These are phyloP conservation scores for Lophius americanus DNA, from an alignment of 2,797 vertebrate genomes.

Conservation along the genomic window DNA sequence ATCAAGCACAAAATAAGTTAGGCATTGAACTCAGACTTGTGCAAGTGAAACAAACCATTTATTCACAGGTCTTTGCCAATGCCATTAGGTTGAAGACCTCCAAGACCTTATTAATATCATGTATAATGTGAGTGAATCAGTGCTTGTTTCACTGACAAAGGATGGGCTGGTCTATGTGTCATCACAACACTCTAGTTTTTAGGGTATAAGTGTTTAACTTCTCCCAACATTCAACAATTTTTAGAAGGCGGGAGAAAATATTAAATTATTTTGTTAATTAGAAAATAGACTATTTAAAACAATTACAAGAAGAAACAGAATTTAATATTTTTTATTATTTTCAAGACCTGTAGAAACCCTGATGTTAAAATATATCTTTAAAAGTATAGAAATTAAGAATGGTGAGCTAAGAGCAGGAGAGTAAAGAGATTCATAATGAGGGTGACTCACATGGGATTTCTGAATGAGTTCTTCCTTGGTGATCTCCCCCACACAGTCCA, in stretches of 20 bases:
- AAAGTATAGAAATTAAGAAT: background rate
- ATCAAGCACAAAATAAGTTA: background rate
- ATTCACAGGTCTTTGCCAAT: background rate
- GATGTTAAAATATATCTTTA: too few relatives aligned
- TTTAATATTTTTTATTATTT: too few relatives aligned
- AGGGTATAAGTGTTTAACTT: background rate
- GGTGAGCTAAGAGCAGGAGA: background rate
- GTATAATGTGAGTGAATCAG: background rate
- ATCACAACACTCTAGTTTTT: background rate
- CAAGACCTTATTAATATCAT: background rate
- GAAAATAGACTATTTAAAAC: background rate
- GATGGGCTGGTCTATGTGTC: background rate
- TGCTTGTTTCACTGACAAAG: background rate
- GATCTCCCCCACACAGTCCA: conserved; percentile 97
- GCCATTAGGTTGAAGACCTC: background rate
- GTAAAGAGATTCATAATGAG: background rate
- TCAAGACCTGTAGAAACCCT: too few relatives aligned
- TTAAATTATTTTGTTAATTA: background rate
- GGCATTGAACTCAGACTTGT: background rate
- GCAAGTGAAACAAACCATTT: background rate
- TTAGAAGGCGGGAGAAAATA: background rate
- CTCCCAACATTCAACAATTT: background rate
- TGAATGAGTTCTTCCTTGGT: conserved; percentile 98
- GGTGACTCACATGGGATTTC: conserved; percentile 93
- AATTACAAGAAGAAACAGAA: background rate